Evolutionary conservation across 64 coral and sea anemone species (phyloP).

Genomic region (Actinia tenebrosa): DNA sequence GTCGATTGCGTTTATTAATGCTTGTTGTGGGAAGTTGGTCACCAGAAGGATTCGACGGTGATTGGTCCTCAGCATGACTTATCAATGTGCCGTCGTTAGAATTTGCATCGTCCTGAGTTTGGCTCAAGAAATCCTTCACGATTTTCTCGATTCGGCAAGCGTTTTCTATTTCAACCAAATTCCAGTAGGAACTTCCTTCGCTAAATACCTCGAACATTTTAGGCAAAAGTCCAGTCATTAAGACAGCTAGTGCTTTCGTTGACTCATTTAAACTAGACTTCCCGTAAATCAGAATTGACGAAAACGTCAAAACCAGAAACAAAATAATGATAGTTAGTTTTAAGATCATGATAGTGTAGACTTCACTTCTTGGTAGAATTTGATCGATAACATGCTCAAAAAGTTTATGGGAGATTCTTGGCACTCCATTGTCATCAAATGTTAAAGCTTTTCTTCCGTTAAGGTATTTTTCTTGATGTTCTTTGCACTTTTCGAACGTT

Average conservation of each 20-base stretch:
- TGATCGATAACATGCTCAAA: neutral
- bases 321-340: neutral
- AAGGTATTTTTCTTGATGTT: neutral
- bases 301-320: neutral
- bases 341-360: neutral
- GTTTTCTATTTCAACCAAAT: neutral
- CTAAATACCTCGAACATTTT: neutral
- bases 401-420: neutral
- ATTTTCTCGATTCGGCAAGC: neutral
- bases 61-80: neutral
- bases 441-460: neutral
- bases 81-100: neutral
- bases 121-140: neutral
- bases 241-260: neutral
- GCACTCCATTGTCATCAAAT: neutral
- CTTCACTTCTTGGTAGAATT: neutral
- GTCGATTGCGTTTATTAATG: neutral
- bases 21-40: neutral
- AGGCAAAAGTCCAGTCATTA: neutral
- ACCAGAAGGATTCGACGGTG: too few species aligned
- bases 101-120: too few species aligned
- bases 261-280: neutral
- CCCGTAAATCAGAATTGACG: neutral
- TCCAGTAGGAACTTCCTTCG: neutral
- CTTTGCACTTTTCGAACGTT: conserved; percentile 14